phyloP scores from a whole-genome alignment of 37 sponge, comb jelly and placozoan species.

The Bolinopsis microptera region DNA sequence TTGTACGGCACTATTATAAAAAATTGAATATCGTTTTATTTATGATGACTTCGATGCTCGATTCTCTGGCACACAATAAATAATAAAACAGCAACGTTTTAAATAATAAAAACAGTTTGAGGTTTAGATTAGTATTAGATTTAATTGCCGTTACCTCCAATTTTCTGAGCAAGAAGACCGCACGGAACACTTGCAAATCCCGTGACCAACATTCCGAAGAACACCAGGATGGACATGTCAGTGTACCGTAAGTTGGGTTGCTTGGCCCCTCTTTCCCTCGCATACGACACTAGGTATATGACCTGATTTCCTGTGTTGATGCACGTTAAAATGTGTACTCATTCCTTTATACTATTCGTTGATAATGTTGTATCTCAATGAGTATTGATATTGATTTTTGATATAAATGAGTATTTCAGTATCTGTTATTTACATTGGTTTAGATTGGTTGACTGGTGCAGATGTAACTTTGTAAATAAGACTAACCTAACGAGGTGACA shows the following conservation, averaged over 20 bases:
- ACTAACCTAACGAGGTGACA: background rate
- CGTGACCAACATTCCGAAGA: background rate
- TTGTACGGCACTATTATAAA: too few species aligned
- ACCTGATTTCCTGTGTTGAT: constrained; percentile 27
- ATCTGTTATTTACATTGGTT: too few species aligned
- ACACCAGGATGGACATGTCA: background rate
- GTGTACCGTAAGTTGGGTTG: background rate
- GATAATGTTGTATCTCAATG: too few species aligned
- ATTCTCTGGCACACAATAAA: too few species aligned
- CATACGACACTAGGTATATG: constrained; percentile 1
- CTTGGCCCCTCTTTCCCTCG: background rate
- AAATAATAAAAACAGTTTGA: background rate
- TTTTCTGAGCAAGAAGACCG: background rate
- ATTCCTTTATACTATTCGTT: too few species aligned
- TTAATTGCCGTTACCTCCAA: background rate
- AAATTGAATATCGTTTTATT: too few species aligned
- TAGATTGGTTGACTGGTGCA: background rate
- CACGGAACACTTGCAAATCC: background rate
- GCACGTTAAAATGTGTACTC: too few species aligned
- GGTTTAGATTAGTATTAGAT: background rate
- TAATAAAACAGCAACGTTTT: too few species aligned
- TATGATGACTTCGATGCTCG: too few species aligned
- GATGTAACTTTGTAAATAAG: too few species aligned
- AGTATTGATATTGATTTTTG: too few species aligned
- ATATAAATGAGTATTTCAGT: too few species aligned